Percentiles rank a stretch among this genome's conserved stretches.
Evolutionary conservation across 2,113 vertebrate genomes (phyloP).

Genomic region (Dunckerocampus dactyliophorus): DNA sequence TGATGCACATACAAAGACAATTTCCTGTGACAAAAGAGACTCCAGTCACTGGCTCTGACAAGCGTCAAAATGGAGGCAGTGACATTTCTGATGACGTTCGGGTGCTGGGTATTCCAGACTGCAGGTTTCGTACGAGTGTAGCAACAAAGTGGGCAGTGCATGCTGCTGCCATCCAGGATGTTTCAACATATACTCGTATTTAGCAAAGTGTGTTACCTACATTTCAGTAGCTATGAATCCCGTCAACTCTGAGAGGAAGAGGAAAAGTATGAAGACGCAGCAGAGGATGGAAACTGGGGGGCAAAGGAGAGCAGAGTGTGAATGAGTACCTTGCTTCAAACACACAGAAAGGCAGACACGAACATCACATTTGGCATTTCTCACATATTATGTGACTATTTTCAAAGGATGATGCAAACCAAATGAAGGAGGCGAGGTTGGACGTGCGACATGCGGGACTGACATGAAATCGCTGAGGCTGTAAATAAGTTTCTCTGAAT

Average conservation of each 20-base stretch:
- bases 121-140: not conserved
- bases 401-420: conserved; percentile 31
- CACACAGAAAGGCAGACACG: not conserved
- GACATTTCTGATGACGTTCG: conserved; percentile 29
- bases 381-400: conserved; percentile 12
- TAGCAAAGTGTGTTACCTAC: conserved; percentile 74
- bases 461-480: conserved; percentile 42
- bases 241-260: conserved; percentile 97
- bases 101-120: conserved; percentile 7
- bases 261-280: conserved; percentile 97
- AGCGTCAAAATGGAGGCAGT: conserved; percentile 29
- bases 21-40: conserved; percentile 51
- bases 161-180: conserved; percentile 11
- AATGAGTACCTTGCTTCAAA: conserved; percentile 11
- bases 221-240: conserved; percentile 98
- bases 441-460: conserved; percentile 28
- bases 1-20: conserved; percentile 54
- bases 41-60: conserved; percentile 33
- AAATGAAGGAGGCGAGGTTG: conserved; percentile 13
- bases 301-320: conserved; percentile 36
- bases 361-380: not conserved
- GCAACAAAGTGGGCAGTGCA: conserved; percentile 6
- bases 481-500: conserved; percentile 39
- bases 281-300: conserved; percentile 94
- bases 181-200: conserved; percentile 1